Base-by-base conservation (phyloP, 37 sponge, comb jelly and placozoan genomes). In the Crambe crambe region DNA sequence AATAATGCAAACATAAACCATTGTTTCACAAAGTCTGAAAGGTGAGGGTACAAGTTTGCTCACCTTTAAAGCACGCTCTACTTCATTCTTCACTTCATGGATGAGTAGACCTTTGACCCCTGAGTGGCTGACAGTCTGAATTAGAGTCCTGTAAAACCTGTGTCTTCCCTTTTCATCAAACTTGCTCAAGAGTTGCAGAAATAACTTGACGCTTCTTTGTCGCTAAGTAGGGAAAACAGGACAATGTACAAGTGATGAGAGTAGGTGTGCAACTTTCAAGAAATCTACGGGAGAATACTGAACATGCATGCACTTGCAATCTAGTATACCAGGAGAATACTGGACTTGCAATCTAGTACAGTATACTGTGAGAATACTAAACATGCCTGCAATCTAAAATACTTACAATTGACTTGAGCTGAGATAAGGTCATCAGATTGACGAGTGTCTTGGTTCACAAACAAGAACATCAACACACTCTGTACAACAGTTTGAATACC, bases 21-120 rank as follows among this genome's bases (percentile, higher is more conserved):
- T 15, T 47, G 51, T n/a, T n/a, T n/a, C n/a, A n/a, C n/a, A n/a
- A n/a, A n/a, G n/a, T n/a, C n/a, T n/a, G n/a, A n/a, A n/a, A n/a
- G n/a, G n/a, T n/a, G n/a, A n/a, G n/a, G n/a, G n/a, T n/a, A n/a
- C n/a, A n/a, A n/a, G n/a, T n/a, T n/a, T 22, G 25, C 27, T 20
- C 3, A 20, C 27, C 23, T 60, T 60, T 29, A 68, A 20, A 12
- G 92, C 88, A 4, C 18, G 1, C 39, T 83, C 75, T 23, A 87
- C 85, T 38, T 91, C 92, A 75, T 91, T 63, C 77, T 91, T 91
- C 67, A 91, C 23, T 34, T 35, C 37, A 56, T 87, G 88, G 20
- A 83, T 62, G 32, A 91, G 83, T 3, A 91, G 47, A 1, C 92
- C 92, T 42, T 31, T 58, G 22, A 91, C 42, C 2, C 92, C 92